phyloP scores from a whole-genome alignment of 2,888 invertebrate genomes.

The Parnassius mnemosyne region DNA sequence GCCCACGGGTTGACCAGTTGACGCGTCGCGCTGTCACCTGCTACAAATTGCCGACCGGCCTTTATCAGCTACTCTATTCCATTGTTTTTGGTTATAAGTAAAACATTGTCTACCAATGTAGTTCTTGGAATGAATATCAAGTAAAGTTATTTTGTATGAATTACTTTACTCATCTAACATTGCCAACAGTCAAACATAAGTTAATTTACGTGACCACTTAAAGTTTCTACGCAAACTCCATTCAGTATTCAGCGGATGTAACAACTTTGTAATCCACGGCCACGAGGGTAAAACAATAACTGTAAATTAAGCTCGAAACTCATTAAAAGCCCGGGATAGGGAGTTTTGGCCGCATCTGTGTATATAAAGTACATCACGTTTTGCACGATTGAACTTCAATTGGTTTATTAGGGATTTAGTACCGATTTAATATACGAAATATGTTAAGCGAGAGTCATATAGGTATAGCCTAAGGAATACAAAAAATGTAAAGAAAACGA shows the following conservation, averaged over 20 bases:
- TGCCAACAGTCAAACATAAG: slow-evolving; percentile 30
- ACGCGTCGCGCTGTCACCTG: too few relatives aligned
- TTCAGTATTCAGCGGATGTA: slow-evolving; percentile 53
- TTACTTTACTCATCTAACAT: slow-evolving; percentile 22
- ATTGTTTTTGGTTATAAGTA: too few relatives aligned
- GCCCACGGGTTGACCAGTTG: too few relatives aligned
- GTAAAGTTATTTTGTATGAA: neutral
- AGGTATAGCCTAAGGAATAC: too few relatives aligned
- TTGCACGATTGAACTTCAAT: slow-evolving; percentile 66
- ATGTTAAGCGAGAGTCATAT: too few relatives aligned
- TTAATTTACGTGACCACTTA: slow-evolving; percentile 46
- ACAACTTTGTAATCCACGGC: slow-evolving; percentile 54
- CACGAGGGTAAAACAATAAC: slow-evolving; percentile 70
- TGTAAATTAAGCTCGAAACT: slow-evolving; percentile 73
- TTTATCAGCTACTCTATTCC: too few relatives aligned
- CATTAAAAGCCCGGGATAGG: slow-evolving; percentile 61
- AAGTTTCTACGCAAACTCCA: slow-evolving; percentile 44
- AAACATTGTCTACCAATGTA: too few relatives aligned
- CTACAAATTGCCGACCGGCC: too few relatives aligned
- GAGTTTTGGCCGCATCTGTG: slow-evolving; percentile 38
- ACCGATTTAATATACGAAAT: slow-evolving; percentile 20
- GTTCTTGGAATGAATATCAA: too few relatives aligned
- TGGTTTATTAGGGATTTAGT: slow-evolving; percentile 44
- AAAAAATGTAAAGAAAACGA: too few relatives aligned
- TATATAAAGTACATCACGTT: slow-evolving; percentile 48